These are phyloP conservation scores for Stegostoma tigrinum DNA, from an alignment of 2,113 vertebrate genomes.

Conservation along the genomic window DNA sequence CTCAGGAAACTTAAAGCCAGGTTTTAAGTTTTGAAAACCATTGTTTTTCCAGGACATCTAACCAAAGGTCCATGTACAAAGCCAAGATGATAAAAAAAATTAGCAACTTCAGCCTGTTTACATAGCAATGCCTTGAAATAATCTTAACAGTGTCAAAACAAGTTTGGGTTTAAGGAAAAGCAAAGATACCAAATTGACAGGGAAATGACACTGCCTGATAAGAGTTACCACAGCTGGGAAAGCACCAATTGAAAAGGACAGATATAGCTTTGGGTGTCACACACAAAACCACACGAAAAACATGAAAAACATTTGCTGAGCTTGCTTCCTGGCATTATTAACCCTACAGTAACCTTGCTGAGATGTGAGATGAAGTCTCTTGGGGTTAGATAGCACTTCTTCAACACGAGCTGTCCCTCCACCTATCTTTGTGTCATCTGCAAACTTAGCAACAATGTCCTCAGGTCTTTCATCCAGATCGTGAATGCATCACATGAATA, in stretches of 20 bases:
- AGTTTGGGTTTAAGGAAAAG: neutral
- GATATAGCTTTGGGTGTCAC: neutral
- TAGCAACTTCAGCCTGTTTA: neutral
- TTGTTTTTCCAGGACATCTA: neutral
- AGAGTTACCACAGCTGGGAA: slow-evolving; percentile 2
- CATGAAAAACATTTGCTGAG: neutral
- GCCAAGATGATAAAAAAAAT: neutral
- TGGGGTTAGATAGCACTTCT: neutral
- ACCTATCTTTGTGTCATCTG: too few relatives aligned
- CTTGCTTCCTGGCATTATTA: neutral
- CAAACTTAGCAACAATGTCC: too few relatives aligned
- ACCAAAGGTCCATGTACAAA: neutral
- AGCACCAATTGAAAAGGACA: neutral
- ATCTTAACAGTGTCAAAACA: neutral
- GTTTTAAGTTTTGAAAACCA: neutral
- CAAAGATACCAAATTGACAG: neutral
- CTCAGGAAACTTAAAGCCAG: neutral
- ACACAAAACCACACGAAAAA: slow-evolving; percentile 11
- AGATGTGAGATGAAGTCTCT: neutral
- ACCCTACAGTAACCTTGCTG: neutral
- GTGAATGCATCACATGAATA: too few relatives aligned
- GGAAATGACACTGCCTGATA: neutral
- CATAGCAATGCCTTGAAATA: neutral
- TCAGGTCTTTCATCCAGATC: too few relatives aligned
- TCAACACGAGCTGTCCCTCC: too few relatives aligned